phyloP scores from a whole-genome alignment of 2,797 vertebrate species.

The Rhodeus uyekii region DNA sequence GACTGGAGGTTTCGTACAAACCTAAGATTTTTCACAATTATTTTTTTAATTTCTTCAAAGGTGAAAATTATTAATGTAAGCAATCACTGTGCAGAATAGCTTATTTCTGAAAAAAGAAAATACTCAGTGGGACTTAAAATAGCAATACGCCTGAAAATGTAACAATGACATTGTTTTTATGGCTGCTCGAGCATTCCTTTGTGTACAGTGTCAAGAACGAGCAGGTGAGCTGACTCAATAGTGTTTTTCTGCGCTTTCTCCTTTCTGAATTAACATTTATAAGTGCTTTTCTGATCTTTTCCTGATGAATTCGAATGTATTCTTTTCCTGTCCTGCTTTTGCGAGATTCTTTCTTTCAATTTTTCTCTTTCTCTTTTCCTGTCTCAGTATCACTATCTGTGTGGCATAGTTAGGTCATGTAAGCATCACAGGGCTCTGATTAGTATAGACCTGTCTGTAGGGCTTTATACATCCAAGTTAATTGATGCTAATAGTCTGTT shows the following conservation, averaged over 20 bases:
- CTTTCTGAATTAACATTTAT: conserved; percentile 4
- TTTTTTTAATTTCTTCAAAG: not conserved
- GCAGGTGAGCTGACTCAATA: conserved; percentile 23
- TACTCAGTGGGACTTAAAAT: not conserved
- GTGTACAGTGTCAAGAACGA: not conserved
- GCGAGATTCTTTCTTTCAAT: not conserved
- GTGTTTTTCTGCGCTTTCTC: not conserved
- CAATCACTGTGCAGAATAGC: not conserved
- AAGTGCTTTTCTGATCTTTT: conserved; percentile 6
- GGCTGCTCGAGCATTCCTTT: not conserved
- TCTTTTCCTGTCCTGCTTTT: conserved; percentile 16
- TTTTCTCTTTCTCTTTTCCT: not conserved
- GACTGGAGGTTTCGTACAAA: not conserved
- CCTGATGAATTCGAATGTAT: not conserved
- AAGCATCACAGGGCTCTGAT: conserved; percentile 32
- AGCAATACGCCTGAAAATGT: not conserved
- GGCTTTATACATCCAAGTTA: conserved; percentile 28
- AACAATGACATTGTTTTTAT: not conserved
- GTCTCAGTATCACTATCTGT: conserved; percentile 23
- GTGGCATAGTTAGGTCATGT: conserved; percentile 42
- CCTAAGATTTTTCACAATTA: not conserved
- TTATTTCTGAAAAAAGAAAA: conserved; percentile 12
- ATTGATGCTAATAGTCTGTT: conserved; percentile 48
- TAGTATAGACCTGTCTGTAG: conserved; percentile 37
- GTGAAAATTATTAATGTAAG: not conserved